A percentile compares a stretch with the other conserved stretches of the same genome.
Conservation (phyloP, 2,797 vertebrate species). For the Martes flavigula region DNA sequence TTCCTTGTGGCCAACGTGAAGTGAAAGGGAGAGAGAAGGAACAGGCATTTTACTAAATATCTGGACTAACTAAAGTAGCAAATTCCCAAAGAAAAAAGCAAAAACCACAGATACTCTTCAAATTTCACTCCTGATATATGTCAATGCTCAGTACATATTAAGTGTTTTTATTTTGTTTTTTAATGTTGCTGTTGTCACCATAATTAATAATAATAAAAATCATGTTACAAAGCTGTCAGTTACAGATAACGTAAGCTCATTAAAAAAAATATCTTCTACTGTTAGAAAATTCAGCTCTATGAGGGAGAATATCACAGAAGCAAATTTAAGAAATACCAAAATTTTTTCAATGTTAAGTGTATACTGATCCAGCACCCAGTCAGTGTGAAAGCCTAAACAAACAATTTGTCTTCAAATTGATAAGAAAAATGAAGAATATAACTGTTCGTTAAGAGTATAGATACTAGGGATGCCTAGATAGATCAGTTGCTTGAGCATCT, state of each 20-base stretch:
- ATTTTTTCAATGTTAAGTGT: background rate
- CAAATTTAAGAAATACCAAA: background rate
- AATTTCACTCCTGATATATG: background rate
- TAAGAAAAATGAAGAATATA: slow-evolving; percentile 19
- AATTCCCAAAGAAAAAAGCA: slow-evolving; percentile 20
- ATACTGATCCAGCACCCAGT: background rate
- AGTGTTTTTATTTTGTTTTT: background rate
- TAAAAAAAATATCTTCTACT: background rate
- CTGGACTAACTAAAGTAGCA: background rate
- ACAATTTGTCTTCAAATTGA: background rate
- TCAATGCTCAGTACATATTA: background rate
- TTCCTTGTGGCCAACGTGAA: background rate
- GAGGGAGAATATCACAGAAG: background rate
- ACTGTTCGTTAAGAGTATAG: background rate
- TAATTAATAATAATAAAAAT: slow-evolving; percentile 13
- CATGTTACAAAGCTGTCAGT: background rate
- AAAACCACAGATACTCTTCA: background rate
- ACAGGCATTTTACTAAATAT: background rate
- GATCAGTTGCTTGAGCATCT: background rate
- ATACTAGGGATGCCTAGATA: background rate
- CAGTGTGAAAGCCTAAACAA: background rate
- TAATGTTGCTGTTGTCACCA: background rate
- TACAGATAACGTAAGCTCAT: slow-evolving; percentile 1
- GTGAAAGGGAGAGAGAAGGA: background rate
- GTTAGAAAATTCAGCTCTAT: background rate